Base-by-base conservation (phyloP, 2,113 vertebrate genomes). In the Cynoglossus semilaevis region DNA sequence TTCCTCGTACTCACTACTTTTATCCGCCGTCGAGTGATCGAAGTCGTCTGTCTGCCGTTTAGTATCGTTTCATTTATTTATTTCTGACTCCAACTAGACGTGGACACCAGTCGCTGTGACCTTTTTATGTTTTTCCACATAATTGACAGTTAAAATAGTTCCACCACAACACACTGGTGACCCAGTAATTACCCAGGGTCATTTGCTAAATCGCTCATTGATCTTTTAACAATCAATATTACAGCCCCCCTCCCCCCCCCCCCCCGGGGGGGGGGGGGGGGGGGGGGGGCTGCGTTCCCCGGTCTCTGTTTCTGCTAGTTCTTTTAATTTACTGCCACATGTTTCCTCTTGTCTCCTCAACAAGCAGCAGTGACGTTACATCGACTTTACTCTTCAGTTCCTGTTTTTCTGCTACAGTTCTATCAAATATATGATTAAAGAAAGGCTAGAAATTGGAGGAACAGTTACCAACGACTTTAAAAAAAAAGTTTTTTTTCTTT, bases 131-230 rank as follows among this genome's bases (percentile, higher is more conserved):
- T 22, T 29, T 8, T 15, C 41, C 37, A 34, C 43, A 29, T 6
- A 44, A 60, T 51, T 51, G 44, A 47, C n/a, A 66, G 38, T 35
- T 19, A 15, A 5, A 15, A 49, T 19, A 51, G 29, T 48, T 35
- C 36, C 22, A 15, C 1, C 14, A 16, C 46, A 35, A 1, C 17
- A 29, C 53, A 47, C 8, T 1, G 7, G 55, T 60, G 67, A 72
- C 58, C 34, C 59, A 61, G 58, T 76, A 76, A 67, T 76, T 70
- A 53, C 49, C 56, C 61, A 59, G 66, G 68, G 70, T 53, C 46
- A 22, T 29, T 34, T 43, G 19, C 29, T 6, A 41, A 59, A 68
- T 72, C 50, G 19, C 56, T 77, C 70, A 84, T 80, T 69, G 74
- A 80, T 81, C 48, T 41, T 36, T 16, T 14, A 12, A 46, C 4